Percentiles rank a stretch among this genome's conserved stretches.
These are phyloP conservation scores for Nebria salina DNA, from an alignment of 2,888 invertebrate species.

Conservation along the genomic window DNA sequence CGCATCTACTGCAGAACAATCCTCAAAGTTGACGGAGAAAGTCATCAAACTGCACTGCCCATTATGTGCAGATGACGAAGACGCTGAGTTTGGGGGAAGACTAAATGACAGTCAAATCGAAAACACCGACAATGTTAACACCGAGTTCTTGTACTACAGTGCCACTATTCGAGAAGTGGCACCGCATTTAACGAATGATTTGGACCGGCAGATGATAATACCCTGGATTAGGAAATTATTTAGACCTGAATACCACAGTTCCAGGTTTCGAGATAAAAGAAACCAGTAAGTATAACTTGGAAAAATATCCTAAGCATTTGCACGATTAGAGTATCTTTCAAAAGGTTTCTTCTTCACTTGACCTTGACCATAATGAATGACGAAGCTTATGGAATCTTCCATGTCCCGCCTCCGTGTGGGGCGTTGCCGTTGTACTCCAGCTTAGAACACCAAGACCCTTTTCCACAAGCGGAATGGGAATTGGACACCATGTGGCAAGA, in stretches of 20 bases:
- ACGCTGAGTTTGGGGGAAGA: background rate
- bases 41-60: no score
- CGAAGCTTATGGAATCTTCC: slow-evolving; percentile 60
- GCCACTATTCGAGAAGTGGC: slow-evolving; percentile 61
- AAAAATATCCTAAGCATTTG: no score
- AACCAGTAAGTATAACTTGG: slow-evolving; percentile 62
- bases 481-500: slow-evolving; percentile 63
- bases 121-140: slow-evolving; percentile 60
- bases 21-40: background rate
- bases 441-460: slow-evolving; percentile 47
- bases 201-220: slow-evolving; percentile 58
- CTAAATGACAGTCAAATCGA: slow-evolving; percentile 11
- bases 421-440: slow-evolving; percentile 57
- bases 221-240: slow-evolving; percentile 65
- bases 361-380: slow-evolving; percentile 61
- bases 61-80: no score
- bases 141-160: slow-evolving; percentile 65
- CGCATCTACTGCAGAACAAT: background rate
- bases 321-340: slow-evolving; percentile 16
- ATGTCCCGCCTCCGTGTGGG: slow-evolving; percentile 57
- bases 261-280: slow-evolving; percentile 62
- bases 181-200: slow-evolving; percentile 59
- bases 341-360: slow-evolving; percentile 61
- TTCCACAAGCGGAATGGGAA: slow-evolving; percentile 62
- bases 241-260: slow-evolving; percentile 64